phyloP scores from a whole-genome alignment of 2,888 invertebrate species.

The Ecliptopera silaceata region DNA sequence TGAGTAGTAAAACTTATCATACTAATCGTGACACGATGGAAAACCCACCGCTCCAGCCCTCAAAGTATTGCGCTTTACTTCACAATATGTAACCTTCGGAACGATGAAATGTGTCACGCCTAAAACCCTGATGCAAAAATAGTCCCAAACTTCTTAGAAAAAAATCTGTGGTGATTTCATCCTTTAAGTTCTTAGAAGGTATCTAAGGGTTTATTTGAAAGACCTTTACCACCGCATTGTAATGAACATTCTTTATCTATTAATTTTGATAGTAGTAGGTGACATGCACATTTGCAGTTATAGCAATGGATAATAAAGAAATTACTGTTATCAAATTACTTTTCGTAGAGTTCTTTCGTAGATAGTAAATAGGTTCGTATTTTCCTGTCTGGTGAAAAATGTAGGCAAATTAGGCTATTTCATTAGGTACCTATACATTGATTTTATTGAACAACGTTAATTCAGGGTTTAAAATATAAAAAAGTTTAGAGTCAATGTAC shows the following conservation, averaged over 20 bases:
- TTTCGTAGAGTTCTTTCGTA: no score
- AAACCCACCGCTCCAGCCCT: conserved; percentile 6
- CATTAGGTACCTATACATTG: no score
- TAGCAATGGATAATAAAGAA: no score
- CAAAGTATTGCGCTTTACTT: conserved; percentile 15
- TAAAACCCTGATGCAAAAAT: not conserved
- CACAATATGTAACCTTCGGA: not conserved
- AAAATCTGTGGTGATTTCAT: not conserved
- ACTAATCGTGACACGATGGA: conserved; percentile 4
- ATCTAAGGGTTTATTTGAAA: no score
- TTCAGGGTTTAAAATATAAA: conserved; percentile 4
- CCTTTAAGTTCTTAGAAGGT: not conserved
- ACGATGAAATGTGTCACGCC: conserved; percentile 17
- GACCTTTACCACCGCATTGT: not conserved
- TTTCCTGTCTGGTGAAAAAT: conserved; percentile 7
- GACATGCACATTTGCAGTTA: no score
- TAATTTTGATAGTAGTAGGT: no score
- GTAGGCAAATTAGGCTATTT: no score
- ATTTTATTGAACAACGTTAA: no score
- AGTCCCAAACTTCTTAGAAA: conserved; percentile 1
- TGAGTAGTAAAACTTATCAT: conserved; percentile 9
- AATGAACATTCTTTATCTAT: no score
- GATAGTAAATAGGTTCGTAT: not conserved
- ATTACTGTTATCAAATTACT: no score
- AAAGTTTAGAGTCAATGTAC: no score